These are phyloP conservation scores for Tetheella fluctuosa DNA, from an alignment of 2,888 invertebrate species.

Conservation along the genomic window DNA sequence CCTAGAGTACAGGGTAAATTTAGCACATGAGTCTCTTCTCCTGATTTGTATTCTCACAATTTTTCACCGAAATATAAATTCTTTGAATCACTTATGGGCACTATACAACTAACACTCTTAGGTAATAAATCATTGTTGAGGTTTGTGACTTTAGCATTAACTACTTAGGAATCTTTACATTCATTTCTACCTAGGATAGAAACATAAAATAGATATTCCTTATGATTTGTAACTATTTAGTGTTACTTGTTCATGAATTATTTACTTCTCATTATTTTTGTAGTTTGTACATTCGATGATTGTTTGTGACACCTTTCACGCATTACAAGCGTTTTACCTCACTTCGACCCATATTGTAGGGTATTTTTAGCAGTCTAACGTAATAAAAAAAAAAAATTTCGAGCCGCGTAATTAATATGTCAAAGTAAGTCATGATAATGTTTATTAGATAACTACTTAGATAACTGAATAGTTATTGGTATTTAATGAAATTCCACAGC, in stretches of 20 bases:
- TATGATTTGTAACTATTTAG: conserved; percentile 48
- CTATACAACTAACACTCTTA: conserved; percentile 68
- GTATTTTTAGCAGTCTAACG: conserved; percentile 74
- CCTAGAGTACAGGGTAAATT: conserved; percentile 84
- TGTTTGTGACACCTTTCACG: conserved; percentile 51
- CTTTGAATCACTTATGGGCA: conserved; percentile 76
- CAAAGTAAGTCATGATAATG: conserved; percentile 83
- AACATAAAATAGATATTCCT: conserved; percentile 48
- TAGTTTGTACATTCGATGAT: conserved; percentile 40
- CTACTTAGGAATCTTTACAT: conserved; percentile 36
- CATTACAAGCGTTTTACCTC: conserved; percentile 57
- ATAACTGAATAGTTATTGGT: conserved; percentile 75
- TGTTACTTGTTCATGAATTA: conserved; percentile 48
- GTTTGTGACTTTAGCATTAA: conserved; percentile 55
- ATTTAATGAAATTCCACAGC: conserved; percentile 72
- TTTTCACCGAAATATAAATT: conserved; percentile 74
- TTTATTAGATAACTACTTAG: conserved; percentile 80
- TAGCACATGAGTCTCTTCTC: conserved; percentile 75
- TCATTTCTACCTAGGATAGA: conserved; percentile 70
- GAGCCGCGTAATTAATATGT: conserved; percentile 84
- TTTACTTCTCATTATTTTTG: conserved; percentile 24
- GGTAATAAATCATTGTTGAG: conserved; percentile 74
- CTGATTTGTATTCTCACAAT: conserved; percentile 75
- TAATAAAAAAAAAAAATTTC: conserved; percentile 78
- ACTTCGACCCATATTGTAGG: conserved; percentile 78